Evolutionary conservation across 2,797 vertebrate genomes (phyloP), one percentile per base, ranked within the genome.

Genomic region (Harpagifer antarcticus): DNA sequence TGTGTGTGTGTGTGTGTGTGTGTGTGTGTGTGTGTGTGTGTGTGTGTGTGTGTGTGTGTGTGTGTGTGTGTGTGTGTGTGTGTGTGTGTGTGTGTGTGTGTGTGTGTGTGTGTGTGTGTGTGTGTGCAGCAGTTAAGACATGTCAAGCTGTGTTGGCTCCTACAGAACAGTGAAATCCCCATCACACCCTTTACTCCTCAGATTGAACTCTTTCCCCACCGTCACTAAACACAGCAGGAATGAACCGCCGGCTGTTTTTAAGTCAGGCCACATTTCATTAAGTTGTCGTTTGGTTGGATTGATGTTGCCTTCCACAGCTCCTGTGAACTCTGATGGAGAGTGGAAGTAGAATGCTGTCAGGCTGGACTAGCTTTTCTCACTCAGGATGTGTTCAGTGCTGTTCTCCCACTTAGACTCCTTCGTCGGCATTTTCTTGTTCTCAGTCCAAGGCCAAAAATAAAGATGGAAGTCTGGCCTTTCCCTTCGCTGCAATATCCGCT

Each of bases 391-490:
- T 57, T 66, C 42, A 58, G 43, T 69, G 83, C 47, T n/a, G 19
- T 55, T 63, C 76, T 43, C 81, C 60, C 84, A 86, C 85, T 72
- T 78, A 71, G 27, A 72, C 80, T 81, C 74, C 55, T 87, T 74
- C 44, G 71, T 87, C 54, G 15, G 72, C 60, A 68, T 54, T 75
- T 83, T 84, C 72, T 84, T 89, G 83, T 87, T 86, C 68, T 76
- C 63, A 2, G 55, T 91, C 88, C 88, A 86, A 84, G 62, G 78
- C 82, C 81, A 83, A 87, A 89, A 89, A 90, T 89, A 90, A 89
- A 90, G 85, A 85, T 86, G 78, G 80, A 89, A 89, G 86, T 86
- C 81, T 80, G 87, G 83, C 76, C 76, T 87, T 87, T 88, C 79
- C 85, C 79, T 87, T 49, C 15, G 69, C 74, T 68, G 86, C 56